Base-by-base conservation (phyloP, 2,797 vertebrate genomes). In the Sebastolobus alascanus region DNA sequence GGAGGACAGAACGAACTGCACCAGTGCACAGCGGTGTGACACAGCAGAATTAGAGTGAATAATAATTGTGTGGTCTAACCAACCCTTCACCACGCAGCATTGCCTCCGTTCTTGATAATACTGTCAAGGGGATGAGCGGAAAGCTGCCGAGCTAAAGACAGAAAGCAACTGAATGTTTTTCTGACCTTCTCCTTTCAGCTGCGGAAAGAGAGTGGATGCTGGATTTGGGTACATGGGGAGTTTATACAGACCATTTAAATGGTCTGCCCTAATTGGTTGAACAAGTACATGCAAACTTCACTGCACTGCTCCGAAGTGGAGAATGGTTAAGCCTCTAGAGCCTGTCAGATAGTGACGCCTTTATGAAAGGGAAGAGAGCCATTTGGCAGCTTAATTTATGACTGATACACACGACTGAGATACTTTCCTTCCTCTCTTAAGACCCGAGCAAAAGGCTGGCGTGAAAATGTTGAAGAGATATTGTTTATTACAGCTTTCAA, bases 1-100 rank as follows among this genome's bases (percentile, higher is more conserved):
- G 56, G 67, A 79, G 83, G 81, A 87, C 84, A 77, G 75, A 77
- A 54, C 20, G 33, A 77, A 37, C 65, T 74, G 77, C 88, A 81
- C 56, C 70, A 74, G 85, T 76, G 83, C 79, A 90, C 72, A 73
- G 46, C 68, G 74, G 81, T 83, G 83, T 87, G 84, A 90, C 90
- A 68, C 74, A 40, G 82, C 68, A 50, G 80, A 80, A 88, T 83
- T 83, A 88, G 40, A 81, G 80, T 80, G 85, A 90, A 89, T 88
- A 91, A 92, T 92, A 89, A 91, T 71, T 85, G 89, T 81, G 78
- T 76, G 77, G 85, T 79, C 83, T 83, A 84, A 86, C 86, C 79
- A 85, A 83, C 77, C 83, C 35, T 83, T 88, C 80, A 85, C 61
- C 73, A 64, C 40, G 58, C 82, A 84, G 87, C 83, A 10, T 12